A percentile compares a stretch with the other conserved stretches of the same genome.
Conservation (phyloP, 1,140 invertebrate genomes). For the Probaryconus sp. region DNA sequence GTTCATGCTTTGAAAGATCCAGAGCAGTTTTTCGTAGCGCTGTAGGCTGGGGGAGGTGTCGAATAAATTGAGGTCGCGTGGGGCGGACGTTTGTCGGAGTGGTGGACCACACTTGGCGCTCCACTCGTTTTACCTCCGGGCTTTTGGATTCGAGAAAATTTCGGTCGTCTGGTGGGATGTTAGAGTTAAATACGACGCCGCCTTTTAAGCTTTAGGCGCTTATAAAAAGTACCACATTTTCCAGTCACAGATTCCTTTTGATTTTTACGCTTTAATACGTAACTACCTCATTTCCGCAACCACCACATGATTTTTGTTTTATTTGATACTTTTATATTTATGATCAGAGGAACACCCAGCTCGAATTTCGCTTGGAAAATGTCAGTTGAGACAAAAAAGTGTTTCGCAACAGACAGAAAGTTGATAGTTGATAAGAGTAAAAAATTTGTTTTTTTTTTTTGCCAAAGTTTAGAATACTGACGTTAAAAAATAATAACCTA, state of each 20-base stretch:
- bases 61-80: constrained; percentile 78
- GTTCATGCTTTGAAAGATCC: constrained; percentile 57
- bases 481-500: too few species aligned
- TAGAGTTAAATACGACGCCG: constrained; percentile 29
- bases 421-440: too few species aligned
- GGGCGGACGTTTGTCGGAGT: constrained; percentile 75
- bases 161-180: constrained; percentile 43
- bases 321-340: background rate
- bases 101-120: constrained; percentile 67
- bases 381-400: too few species aligned
- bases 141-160: constrained; percentile 61
- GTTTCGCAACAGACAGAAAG: too few species aligned
- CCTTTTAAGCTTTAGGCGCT: constrained; percentile 47
- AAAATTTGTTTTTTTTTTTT: too few species aligned
- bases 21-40: constrained; percentile 69
- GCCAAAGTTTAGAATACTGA: too few species aligned
- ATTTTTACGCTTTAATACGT: constrained; percentile 12
- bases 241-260: constrained; percentile 16
- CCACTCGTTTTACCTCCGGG: constrained; percentile 61
- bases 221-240: constrained; percentile 50
- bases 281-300: constrained; percentile 19
- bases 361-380: too few species aligned
- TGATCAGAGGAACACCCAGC: too few species aligned
- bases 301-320: background rate
- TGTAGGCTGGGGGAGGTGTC: constrained; percentile 76